These are phyloP conservation scores for Habropoda laboriosa DNA, from an alignment of 1,140 invertebrate genomes.

Conservation along the genomic window DNA sequence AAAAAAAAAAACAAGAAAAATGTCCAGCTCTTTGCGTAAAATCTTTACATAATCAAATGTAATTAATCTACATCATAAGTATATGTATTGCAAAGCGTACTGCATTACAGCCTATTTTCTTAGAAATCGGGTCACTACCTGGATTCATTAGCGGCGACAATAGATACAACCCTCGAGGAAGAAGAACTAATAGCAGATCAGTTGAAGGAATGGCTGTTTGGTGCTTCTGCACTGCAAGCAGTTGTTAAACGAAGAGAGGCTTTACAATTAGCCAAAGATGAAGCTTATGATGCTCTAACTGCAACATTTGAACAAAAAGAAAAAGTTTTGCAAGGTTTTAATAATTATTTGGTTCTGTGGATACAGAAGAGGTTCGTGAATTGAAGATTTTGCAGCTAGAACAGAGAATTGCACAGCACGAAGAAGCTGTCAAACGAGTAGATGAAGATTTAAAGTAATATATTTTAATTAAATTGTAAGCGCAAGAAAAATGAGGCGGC, in stretches of 20 bases:
- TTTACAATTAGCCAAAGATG: slow-evolving; percentile 88
- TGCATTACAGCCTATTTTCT: slow-evolving; percentile 64
- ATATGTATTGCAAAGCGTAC: slow-evolving; percentile 51
- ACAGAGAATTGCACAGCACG: slow-evolving; percentile 87
- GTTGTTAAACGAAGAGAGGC: slow-evolving; percentile 89
- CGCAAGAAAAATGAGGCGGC: too few relatives aligned
- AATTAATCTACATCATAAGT: not conserved
- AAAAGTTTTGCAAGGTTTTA: slow-evolving; percentile 80
- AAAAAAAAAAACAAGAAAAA: too few relatives aligned
- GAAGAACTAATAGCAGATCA: slow-evolving; percentile 92
- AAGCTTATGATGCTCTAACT: slow-evolving; percentile 85
- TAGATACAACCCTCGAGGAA: slow-evolving; percentile 90
- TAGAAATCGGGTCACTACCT: slow-evolving; percentile 86
- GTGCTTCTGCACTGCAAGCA: slow-evolving; percentile 87
- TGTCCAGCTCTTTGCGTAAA: not conserved
- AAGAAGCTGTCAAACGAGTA: slow-evolving; percentile 83
- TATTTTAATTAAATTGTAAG: not conserved
- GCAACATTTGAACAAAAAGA: slow-evolving; percentile 83
- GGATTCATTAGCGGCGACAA: slow-evolving; percentile 90
- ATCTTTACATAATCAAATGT: not conserved
- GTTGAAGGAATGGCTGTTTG: slow-evolving; percentile 92
- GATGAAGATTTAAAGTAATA: slow-evolving; percentile 86
- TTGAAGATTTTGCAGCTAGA: slow-evolving; percentile 87
- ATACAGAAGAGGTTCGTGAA: slow-evolving; percentile 90
- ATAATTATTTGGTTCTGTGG: slow-evolving; percentile 88